A percentile compares a stretch with the other conserved stretches of the same genome.
phyloP scores from a whole-genome alignment of 1,140 invertebrate species.

The Drosophila neocordata region DNA sequence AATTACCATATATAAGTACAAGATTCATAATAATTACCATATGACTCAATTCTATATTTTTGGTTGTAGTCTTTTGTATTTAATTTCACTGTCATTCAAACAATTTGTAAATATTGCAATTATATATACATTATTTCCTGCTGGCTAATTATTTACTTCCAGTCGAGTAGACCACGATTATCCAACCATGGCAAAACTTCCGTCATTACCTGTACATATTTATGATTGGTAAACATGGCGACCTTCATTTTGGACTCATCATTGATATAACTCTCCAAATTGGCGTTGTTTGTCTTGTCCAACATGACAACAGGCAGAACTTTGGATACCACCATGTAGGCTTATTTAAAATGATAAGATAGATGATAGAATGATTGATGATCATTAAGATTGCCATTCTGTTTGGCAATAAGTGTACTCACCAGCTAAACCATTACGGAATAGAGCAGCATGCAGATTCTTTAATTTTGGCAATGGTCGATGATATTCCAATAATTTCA shows the following conservation, averaged over 20 bases:
- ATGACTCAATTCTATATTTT: background rate
- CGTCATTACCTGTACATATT: constrained; percentile 70
- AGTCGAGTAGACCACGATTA: constrained; percentile 77
- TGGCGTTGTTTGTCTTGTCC: constrained; percentile 57
- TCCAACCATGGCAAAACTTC: constrained; percentile 78
- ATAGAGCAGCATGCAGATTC: constrained; percentile 60
- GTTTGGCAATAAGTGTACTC: constrained; percentile 3
- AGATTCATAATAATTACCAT: no score
- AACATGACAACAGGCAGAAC: constrained; percentile 75
- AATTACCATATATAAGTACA: no score
- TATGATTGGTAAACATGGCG: constrained; percentile 74
- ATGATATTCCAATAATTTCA: constrained; percentile 73
- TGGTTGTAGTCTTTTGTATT: background rate
- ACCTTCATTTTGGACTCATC: constrained; percentile 72
- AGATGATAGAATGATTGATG: background rate
- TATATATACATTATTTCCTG: constrained; percentile 31
- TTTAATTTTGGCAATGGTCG: constrained; percentile 73
- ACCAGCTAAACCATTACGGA: constrained; percentile 73
- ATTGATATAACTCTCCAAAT: constrained; percentile 46
- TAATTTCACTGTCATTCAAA: background rate
- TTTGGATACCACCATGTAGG: constrained; percentile 76
- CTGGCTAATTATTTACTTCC: constrained; percentile 56
- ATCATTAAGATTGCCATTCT: background rate
- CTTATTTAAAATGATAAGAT: constrained; percentile 29
- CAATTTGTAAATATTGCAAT: constrained; percentile 24